Conservation (phyloP, 2,888 invertebrate genomes). For the Scaptomyza caliginosa region DNA sequence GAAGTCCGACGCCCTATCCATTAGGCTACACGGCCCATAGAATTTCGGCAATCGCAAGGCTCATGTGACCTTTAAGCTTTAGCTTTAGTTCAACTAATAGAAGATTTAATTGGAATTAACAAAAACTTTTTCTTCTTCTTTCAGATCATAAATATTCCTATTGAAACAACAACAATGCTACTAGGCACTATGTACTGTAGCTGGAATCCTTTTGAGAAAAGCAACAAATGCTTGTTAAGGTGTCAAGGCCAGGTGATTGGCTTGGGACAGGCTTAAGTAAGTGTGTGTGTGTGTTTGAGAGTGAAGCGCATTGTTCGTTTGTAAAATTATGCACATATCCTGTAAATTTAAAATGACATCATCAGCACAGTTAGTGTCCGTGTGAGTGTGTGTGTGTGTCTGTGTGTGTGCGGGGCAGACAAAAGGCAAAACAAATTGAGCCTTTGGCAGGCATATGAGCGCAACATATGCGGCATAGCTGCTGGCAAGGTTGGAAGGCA, state of each 20-base stretch:
- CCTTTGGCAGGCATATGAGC: slow-evolving; percentile 54
- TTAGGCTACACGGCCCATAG: slow-evolving; percentile 7
- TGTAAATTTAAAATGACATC: slow-evolving; percentile 74
- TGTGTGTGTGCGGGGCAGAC: slow-evolving; percentile 36
- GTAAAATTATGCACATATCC: slow-evolving; percentile 74
- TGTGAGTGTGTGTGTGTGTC: not conserved
- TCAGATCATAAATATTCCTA: too few species aligned
- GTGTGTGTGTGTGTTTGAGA: slow-evolving; percentile 42
- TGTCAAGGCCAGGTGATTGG: not conserved
- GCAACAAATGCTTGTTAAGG: too few species aligned
- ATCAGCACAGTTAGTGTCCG: slow-evolving; percentile 18
- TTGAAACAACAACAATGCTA: too few species aligned
- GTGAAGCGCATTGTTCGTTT: slow-evolving; percentile 44
- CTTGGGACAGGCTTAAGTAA: slow-evolving; percentile 25
- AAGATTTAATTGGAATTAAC: not conserved
- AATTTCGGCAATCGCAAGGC: fast-evolving
- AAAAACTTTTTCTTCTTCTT: too few species aligned
- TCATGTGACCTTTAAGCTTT: not conserved
- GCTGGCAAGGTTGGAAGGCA: slow-evolving; percentile 15
- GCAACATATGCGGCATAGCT: slow-evolving; percentile 41
- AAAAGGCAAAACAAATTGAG: slow-evolving; percentile 76
- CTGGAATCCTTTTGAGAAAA: too few species aligned
- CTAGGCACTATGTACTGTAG: too few species aligned
- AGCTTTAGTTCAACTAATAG: not conserved
- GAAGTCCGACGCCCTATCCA: slow-evolving; percentile 17